Conservation (phyloP, 2,797 vertebrate species). For the Pachyuromys duprasi region DNA sequence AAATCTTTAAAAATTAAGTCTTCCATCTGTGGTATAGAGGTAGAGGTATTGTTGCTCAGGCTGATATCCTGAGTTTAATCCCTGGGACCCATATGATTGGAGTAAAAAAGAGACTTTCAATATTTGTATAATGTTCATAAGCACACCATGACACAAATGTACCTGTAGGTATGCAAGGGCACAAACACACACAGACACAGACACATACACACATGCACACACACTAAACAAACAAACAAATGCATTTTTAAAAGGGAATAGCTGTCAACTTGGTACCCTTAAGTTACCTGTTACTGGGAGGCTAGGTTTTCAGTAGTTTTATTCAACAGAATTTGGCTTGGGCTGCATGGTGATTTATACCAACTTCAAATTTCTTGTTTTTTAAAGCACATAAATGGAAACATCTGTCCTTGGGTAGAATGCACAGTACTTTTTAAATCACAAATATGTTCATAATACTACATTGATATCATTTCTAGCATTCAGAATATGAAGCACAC, state of each 20-base stretch:
- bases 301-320: neutral
- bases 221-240: neutral
- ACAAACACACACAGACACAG: fast-evolving
- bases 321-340: neutral
- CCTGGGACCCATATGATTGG: neutral
- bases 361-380: constrained; percentile 54
- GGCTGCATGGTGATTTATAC: neutral
- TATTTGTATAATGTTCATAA: neutral
- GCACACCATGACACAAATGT: neutral
- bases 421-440: constrained; percentile 57
- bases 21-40: neutral
- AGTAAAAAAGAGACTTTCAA: neutral
- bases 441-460: constrained; percentile 64
- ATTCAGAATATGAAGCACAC: constrained; percentile 57
- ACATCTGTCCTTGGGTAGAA: constrained; percentile 52
- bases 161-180: neutral
- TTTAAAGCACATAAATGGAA: constrained; percentile 66
- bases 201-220: neutral
- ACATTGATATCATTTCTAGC: constrained; percentile 53
- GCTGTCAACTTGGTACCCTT: neutral
- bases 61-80: neutral
- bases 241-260: neutral
- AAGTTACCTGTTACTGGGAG: neutral
- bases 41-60: neutral
- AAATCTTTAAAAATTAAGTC: neutral